A percentile compares a stretch with the other conserved stretches of the same genome.
Conservation (phyloP, 2,113 vertebrate genomes). For the Pluvianellus socialis region DNA sequence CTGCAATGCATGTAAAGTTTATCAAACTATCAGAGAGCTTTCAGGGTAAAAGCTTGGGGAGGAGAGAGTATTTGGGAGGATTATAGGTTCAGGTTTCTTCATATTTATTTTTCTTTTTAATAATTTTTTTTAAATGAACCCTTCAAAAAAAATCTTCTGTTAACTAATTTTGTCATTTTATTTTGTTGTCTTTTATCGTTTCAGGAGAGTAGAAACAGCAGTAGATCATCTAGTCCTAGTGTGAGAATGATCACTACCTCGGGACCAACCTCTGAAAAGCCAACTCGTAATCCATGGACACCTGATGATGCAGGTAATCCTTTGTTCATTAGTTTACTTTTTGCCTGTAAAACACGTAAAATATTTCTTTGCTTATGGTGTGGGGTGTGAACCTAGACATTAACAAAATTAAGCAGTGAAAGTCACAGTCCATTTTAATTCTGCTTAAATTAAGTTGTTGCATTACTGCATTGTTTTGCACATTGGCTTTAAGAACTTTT, state of each 20-base stretch:
- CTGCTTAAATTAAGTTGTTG: neutral
- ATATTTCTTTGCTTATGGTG: neutral
- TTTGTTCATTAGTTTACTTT: neutral
- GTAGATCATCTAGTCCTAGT: constrained; percentile 95
- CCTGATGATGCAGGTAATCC: constrained; percentile 88
- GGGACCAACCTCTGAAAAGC: constrained; percentile 87
- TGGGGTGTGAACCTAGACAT: neutral
- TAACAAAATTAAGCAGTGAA: neutral
- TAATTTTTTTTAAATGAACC: neutral
- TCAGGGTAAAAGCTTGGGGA: neutral
- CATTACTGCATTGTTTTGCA: neutral
- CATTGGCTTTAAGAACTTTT: neutral
- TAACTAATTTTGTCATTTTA: neutral
- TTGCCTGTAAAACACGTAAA: neutral
- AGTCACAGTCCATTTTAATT: neutral
- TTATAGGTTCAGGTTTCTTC: neutral
- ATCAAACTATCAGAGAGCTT: neutral
- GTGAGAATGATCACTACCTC: constrained; percentile 94
- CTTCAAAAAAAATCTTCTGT: neutral
- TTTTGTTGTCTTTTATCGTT: neutral
- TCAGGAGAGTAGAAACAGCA: constrained; percentile 93
- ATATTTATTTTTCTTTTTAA: neutral
- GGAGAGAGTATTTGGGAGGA: neutral
- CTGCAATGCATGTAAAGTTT: neutral
- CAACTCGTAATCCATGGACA: constrained; percentile 83